Percentiles rank a stretch among this genome's conserved stretches.
phyloP scores from a whole-genome alignment of 2,797 vertebrate species.

The Anniella stebbinsi region DNA sequence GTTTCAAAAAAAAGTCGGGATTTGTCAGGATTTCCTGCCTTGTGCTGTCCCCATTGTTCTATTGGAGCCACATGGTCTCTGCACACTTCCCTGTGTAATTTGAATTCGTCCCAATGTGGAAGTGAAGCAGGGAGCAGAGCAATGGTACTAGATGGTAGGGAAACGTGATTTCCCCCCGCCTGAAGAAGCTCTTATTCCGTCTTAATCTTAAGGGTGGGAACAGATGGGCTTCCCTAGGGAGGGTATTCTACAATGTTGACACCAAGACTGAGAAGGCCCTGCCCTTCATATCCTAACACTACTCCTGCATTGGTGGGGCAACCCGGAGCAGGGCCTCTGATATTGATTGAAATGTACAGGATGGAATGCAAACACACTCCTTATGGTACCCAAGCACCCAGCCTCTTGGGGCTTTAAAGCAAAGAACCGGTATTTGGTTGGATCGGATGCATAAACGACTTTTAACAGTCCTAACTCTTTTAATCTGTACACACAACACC shows the following conservation, averaged over 20 bases:
- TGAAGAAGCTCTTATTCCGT: too few species aligned
- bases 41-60: too few species aligned
- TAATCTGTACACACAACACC: constrained; percentile 1
- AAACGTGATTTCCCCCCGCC: too few species aligned
- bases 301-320: not conserved
- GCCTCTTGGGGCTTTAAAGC: not conserved
- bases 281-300: not conserved
- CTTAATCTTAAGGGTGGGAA: not conserved
- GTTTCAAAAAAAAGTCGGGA: too few species aligned
- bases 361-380: not conserved
- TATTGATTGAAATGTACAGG: not conserved
- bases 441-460: not conserved
- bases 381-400: too few species aligned
- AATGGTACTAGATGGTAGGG: too few species aligned
- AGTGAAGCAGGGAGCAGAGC: too few species aligned
- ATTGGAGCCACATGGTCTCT: too few species aligned
- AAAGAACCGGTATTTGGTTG: not conserved
- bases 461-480: constrained; percentile 28
- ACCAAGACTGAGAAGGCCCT: not conserved
- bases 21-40: too few species aligned
- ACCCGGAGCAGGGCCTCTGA: not conserved
- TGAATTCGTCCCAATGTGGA: too few species aligned
- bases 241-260: not conserved
- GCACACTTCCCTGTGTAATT: too few species aligned
- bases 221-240: not conserved